A percentile compares a stretch with the other conserved stretches of the same genome.
Evolutionary conservation across 2,797 vertebrate species (phyloP).

Genomic region (Carapus acus): DNA sequence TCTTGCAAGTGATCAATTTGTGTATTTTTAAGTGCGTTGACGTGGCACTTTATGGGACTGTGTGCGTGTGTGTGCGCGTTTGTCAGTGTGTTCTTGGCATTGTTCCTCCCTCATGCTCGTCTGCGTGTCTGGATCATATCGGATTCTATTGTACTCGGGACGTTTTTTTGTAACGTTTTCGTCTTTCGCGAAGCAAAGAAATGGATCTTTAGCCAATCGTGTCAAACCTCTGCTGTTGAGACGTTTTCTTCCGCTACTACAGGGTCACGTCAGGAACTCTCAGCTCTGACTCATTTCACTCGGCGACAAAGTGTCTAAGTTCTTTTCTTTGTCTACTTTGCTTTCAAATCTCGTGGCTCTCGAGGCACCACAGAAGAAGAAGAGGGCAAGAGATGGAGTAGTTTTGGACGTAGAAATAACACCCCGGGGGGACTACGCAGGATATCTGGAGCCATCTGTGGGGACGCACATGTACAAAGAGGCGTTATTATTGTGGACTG

Average conservation of each 20-base stretch:
- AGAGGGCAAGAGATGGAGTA: slow-evolving; percentile 11
- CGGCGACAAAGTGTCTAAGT: slow-evolving; percentile 10
- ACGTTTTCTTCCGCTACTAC: slow-evolving; percentile 22
- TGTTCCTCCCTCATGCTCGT: slow-evolving; percentile 30
- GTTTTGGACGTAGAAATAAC: slow-evolving; percentile 30
- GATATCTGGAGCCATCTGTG: slow-evolving; percentile 26
- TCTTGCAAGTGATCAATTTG: slow-evolving; percentile 85
- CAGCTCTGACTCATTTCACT: slow-evolving; percentile 32
- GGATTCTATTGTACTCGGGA: slow-evolving; percentile 50
- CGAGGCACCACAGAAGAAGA: slow-evolving; percentile 25
- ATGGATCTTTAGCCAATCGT: slow-evolving; percentile 24
- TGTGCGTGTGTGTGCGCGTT: slow-evolving; percentile 31
- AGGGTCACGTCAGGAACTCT: slow-evolving; percentile 37
- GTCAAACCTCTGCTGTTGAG: slow-evolving; percentile 9
- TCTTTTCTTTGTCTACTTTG: slow-evolving; percentile 22
- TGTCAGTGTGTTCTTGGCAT: slow-evolving; percentile 37
- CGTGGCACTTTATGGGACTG: slow-evolving; percentile 55
- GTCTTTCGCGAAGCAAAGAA: slow-evolving; percentile 53
- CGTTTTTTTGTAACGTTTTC: slow-evolving; percentile 31
- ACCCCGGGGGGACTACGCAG: slow-evolving; percentile 30
- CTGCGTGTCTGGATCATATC: slow-evolving; percentile 53
- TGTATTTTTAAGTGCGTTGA: slow-evolving; percentile 53
- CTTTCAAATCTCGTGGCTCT: slow-evolving; percentile 17
- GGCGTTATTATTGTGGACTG: slow-evolving; percentile 48
- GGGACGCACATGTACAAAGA: slow-evolving; percentile 48